Percentiles rank a stretch among this genome's conserved stretches.
phyloP scores from a whole-genome alignment of 2,113 vertebrate genomes.

The Alosa alosa region DNA sequence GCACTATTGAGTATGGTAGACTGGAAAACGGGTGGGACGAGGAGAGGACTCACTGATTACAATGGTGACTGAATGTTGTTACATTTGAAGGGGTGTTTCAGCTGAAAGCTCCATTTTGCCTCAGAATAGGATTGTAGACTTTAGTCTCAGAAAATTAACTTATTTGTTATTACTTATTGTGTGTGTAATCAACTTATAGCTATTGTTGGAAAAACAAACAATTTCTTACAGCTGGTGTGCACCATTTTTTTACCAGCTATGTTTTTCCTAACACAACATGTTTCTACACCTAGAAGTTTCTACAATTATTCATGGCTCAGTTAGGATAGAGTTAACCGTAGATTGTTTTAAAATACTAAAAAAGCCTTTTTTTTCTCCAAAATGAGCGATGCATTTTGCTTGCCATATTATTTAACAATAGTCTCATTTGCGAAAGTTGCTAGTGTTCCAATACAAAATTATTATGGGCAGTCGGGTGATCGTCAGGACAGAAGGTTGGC shows the following conservation, averaged over 20 bases:
- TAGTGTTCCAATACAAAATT: background rate
- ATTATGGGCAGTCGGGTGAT: background rate
- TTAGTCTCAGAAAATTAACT: background rate
- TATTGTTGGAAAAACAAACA: background rate
- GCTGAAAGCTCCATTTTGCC: background rate
- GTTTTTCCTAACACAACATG: too few species aligned
- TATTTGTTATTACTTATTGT: background rate
- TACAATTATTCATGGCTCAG: background rate
- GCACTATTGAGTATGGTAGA: background rate
- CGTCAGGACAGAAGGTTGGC: background rate
- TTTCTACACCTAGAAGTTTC: too few species aligned
- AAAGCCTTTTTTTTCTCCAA: background rate
- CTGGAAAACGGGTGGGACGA: background rate
- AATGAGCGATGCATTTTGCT: background rate
- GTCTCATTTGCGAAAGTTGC: background rate
- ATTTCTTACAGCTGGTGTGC: background rate
- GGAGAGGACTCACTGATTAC: background rate
- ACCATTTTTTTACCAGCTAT: background rate
- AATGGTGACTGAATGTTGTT: background rate
- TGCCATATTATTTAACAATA: background rate
- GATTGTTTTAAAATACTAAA: background rate
- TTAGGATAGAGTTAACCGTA: too few species aligned
- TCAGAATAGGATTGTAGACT: background rate
- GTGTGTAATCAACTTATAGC: background rate
- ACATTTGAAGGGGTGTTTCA: background rate